Evolutionary conservation across 2,797 vertebrate species (phyloP), one percentile per base, ranked within the genome.

Genomic region (Borostomias antarcticus): DNA sequence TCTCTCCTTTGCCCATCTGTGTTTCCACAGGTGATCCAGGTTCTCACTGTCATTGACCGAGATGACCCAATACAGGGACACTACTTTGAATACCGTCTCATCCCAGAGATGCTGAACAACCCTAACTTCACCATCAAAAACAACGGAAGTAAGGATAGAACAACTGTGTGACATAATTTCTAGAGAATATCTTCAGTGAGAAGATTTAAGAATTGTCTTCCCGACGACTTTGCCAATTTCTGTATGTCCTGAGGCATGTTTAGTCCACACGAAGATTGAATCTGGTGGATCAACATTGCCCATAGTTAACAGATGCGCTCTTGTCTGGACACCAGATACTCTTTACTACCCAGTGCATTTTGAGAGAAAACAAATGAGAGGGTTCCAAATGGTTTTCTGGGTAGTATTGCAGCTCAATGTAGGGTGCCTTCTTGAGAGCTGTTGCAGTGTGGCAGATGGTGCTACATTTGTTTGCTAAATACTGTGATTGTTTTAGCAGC

Each of bases 51-150:
- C 0, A 87, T 95, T 83, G 98, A 99, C 90, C 96, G 93, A 86
- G 98, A 99, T 47, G 97, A 98, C 77, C 97, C 97, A 21, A 93
- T 95, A 86, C 96, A 94, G 54, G 96, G 96, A 66, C 97, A 99
- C 88, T 95, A 93, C 78, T 99, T 99, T 85, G 91, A 97, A 78
- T 99, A 98, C 73, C 95, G 95, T 30, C 93, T 99, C 50, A 91
- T 95, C 63, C 95, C 95, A 0, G 96, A 99, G 91, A 96, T 97
- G 93, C 91, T 90, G 76, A 97, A 96, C 89, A 99, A 99, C 76
- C 97, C 98, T 29, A 99, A 99, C 86, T 99, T 99, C 73, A 99
- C 98, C 74, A 98, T 99, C 82, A 96, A 96, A 92, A 96, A 98
- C 87, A 99, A 99, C 76, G 93, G 94, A 92, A 95, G 96, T 98